Percentiles rank a stretch among this genome's conserved stretches.
These are phyloP conservation scores for Adelphocoris suturalis DNA, from an alignment of 2,888 invertebrate species.

Conservation along the genomic window DNA sequence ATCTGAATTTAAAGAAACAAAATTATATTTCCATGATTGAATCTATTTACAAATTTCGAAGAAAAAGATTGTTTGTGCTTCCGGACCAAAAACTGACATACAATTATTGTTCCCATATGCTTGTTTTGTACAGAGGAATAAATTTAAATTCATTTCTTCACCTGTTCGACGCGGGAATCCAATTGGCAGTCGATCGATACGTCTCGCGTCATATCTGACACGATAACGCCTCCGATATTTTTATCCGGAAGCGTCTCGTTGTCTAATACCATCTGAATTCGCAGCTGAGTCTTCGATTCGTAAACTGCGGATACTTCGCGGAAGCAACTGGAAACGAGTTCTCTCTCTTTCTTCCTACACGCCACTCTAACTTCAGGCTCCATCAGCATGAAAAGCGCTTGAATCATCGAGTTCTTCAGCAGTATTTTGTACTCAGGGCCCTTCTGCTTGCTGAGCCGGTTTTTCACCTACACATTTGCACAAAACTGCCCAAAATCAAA, in stretches of 20 bases:
- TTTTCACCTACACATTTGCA: neutral
- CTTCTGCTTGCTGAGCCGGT: neutral
- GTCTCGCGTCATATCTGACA: neutral
- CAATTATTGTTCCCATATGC: too few relatives aligned
- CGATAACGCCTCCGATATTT: neutral
- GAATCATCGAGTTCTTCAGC: constrained; percentile 5
- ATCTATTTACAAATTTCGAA: too few relatives aligned
- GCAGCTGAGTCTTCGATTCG: neutral
- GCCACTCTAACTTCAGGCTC: constrained; percentile 11
- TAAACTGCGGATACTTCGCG: neutral
- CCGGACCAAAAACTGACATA: too few relatives aligned
- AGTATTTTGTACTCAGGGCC: neutral
- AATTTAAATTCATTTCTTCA: too few relatives aligned
- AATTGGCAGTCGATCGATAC: neutral
- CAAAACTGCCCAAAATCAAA: too few relatives aligned
- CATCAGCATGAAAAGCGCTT: constrained; percentile 11
- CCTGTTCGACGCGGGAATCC: constrained; percentile 4
- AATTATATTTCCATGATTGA: too few relatives aligned
- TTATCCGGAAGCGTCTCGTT: neutral
- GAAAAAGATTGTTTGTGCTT: too few relatives aligned
- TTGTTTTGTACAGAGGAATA: too few relatives aligned
- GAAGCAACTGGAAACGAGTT: neutral
- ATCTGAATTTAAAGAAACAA: too few relatives aligned
- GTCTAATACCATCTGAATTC: neutral
- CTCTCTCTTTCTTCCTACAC: neutral